phyloP scores from a whole-genome alignment of 2,888 invertebrate genomes.

The Polydesmus complanatus region DNA sequence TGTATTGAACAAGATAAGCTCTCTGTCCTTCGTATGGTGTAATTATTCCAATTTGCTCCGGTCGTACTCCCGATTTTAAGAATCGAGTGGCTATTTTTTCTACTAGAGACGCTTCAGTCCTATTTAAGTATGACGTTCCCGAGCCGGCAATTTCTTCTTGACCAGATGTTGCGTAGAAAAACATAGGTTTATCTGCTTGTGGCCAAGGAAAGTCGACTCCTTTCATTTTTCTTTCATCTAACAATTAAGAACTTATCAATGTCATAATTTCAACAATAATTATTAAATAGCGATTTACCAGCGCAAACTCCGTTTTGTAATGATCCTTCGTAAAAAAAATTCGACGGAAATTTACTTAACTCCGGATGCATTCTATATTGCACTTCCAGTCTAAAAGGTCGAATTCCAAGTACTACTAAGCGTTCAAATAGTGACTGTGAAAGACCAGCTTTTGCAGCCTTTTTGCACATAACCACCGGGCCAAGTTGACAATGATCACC shows the following conservation, averaged over 20 bases:
- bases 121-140: slow-evolving; percentile 94
- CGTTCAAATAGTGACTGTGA: slow-evolving; percentile 95
- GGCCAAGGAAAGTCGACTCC: slow-evolving; percentile 98
- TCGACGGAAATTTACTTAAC: slow-evolving; percentile 91
- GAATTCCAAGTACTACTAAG: slow-evolving; percentile 87
- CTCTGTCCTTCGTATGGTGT: slow-evolving; percentile 98
- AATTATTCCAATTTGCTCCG: slow-evolving; percentile 96
- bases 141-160: slow-evolving; percentile 98
- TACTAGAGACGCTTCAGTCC: slow-evolving; percentile 96
- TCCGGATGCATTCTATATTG: slow-evolving; percentile 99
- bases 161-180: slow-evolving; percentile 90
- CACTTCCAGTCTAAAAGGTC: slow-evolving; percentile 90
- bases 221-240: slow-evolving; percentile 71
- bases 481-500: slow-evolving; percentile 99
- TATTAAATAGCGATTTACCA: slow-evolving; percentile 30
- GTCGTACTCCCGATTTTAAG: slow-evolving; percentile 83
- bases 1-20: slow-evolving; percentile 90
- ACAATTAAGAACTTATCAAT: slow-evolving; percentile 7
- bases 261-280: background rate
- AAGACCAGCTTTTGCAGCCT: slow-evolving; percentile 90
- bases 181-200: slow-evolving; percentile 88
- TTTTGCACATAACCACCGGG: slow-evolving; percentile 98
- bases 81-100: slow-evolving; percentile 95
- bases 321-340: slow-evolving; percentile 98
- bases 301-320: slow-evolving; percentile 97